These are phyloP conservation scores for Lordiphosa collinella DNA, from an alignment of 1,140 invertebrate genomes.

Conservation along the genomic window DNA sequence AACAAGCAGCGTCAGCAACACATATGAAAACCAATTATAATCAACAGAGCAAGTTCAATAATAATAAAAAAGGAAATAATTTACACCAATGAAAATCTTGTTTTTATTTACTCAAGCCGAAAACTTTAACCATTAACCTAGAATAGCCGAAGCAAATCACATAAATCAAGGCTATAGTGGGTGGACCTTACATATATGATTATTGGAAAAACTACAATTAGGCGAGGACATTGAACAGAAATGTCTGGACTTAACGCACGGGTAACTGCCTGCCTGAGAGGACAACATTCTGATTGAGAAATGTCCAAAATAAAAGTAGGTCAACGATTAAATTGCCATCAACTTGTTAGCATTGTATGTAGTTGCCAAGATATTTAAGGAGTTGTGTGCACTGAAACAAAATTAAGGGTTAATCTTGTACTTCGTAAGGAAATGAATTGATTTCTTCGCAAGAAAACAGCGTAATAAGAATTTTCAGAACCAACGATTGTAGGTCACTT, in stretches of 20 bases:
- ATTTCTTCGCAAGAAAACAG: too few species aligned
- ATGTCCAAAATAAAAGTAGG: constrained; percentile 50
- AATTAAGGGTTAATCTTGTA: too few species aligned
- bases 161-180: constrained; percentile 16
- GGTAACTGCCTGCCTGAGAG: constrained; percentile 13
- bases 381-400: too few species aligned
- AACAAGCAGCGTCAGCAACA: constrained; percentile 18
- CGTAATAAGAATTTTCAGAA: too few species aligned
- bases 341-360: constrained; percentile 30
- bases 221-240: constrained; percentile 13
- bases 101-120: not conserved
- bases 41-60: constrained; percentile 57
- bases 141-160: constrained; percentile 30
- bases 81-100: constrained; percentile 46
- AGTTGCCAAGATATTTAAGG: constrained; percentile 37
- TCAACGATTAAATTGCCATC: constrained; percentile 64
- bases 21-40: constrained; percentile 25
- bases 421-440: too few species aligned
- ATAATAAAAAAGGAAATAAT: constrained; percentile 49
- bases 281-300: constrained; percentile 10
- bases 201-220: constrained; percentile 34
- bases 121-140: constrained; percentile 32
- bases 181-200: constrained; percentile 15
- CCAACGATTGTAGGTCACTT: too few species aligned
- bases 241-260: constrained; percentile 12